phyloP scores from a whole-genome alignment of 2,113 vertebrate genomes.

The Tenrec ecaudatus region DNA sequence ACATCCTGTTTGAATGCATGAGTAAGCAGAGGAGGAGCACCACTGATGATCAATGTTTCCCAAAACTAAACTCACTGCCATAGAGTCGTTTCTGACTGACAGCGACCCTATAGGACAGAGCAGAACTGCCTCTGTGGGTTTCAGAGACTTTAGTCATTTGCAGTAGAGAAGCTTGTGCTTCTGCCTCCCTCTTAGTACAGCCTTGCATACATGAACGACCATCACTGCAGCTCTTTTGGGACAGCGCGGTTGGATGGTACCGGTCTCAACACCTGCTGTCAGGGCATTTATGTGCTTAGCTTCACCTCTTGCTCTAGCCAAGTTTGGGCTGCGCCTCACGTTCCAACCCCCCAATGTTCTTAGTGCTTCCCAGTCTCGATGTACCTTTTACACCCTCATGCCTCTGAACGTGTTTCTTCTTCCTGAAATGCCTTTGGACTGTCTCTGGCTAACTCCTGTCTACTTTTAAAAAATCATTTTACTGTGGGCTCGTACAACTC shows the following conservation, averaged over 20 bases:
- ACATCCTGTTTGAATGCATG: too few relatives aligned
- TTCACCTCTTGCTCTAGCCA: not conserved
- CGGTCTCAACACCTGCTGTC: not conserved
- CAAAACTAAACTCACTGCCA: too few relatives aligned
- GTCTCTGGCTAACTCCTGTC: not conserved
- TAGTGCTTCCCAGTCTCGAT: not conserved
- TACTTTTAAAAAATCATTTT: too few relatives aligned
- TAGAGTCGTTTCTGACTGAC: too few relatives aligned
- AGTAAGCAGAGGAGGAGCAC: too few relatives aligned
- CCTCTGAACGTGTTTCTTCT: not conserved
- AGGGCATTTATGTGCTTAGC: not conserved
- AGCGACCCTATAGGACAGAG: too few relatives aligned
- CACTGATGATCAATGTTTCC: too few relatives aligned
- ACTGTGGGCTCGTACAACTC: too few relatives aligned
- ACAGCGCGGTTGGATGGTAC: not conserved
- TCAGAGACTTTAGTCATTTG: too few relatives aligned
- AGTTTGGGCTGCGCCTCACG: not conserved
- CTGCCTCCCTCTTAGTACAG: too few relatives aligned
- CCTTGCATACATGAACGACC: not conserved
- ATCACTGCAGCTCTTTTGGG: not conserved
- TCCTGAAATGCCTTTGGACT: conserved; percentile 10
- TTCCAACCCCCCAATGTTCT: not conserved
- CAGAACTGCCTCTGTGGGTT: too few relatives aligned
- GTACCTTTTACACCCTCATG: not conserved
- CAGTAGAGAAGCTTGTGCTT: too few relatives aligned